A percentile compares a stretch with the other conserved stretches of the same genome.
phyloP scores from a whole-genome alignment of 2,888 invertebrate species.

The Lepidocyrtoides sp. region DNA sequence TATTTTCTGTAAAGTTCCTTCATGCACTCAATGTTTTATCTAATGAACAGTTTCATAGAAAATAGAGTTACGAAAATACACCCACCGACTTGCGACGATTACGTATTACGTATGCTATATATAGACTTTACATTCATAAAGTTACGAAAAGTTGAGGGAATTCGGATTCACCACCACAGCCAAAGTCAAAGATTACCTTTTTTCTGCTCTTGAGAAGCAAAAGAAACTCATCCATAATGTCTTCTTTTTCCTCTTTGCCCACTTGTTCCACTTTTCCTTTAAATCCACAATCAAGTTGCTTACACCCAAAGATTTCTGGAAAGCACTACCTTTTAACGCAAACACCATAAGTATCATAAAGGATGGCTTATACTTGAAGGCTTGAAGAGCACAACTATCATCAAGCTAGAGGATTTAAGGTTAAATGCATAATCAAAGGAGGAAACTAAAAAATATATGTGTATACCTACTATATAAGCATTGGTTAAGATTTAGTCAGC shows the following conservation, averaged over 20 bases:
- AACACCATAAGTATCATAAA: background rate
- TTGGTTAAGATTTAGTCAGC: background rate
- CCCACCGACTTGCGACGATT: no score
- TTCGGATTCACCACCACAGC: constrained; percentile 11
- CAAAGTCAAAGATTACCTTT: constrained; percentile 59
- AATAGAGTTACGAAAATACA: no score
- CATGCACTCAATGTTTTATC: background rate
- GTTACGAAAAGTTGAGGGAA: background rate
- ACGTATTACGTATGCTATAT: no score
- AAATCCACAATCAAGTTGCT: constrained; percentile 42
- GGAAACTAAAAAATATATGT: background rate
- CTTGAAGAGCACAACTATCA: background rate
- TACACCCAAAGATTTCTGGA: background rate
- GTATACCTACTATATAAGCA: background rate
- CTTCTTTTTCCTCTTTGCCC: constrained; percentile 22
- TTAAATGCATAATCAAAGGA: background rate
- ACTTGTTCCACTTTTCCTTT: constrained; percentile 57
- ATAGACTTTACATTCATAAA: background rate
- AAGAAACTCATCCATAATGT: constrained; percentile 22
- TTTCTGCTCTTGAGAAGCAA: background rate
- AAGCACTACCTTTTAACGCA: background rate
- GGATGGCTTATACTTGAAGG: background rate
- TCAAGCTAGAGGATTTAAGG: background rate
- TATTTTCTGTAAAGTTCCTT: background rate
- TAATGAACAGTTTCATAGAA: background rate